A percentile compares a stretch with the other conserved stretches of the same genome.
These are phyloP conservation scores for Rana temporaria DNA, from an alignment of 2,113 vertebrate species.

Conservation along the genomic window DNA sequence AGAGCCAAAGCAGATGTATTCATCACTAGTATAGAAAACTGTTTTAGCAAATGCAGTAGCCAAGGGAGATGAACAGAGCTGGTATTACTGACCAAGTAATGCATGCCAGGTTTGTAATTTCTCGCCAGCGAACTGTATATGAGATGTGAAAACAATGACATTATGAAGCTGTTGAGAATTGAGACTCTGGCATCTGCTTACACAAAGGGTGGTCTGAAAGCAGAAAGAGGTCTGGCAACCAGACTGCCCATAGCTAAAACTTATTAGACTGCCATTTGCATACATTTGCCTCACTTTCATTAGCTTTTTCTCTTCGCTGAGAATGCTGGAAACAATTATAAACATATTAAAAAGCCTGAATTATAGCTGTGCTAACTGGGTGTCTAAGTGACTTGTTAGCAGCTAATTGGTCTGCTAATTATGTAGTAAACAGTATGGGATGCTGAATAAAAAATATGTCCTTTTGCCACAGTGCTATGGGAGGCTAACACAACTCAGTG, in stretches of 20 bases:
- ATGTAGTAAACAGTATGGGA: conserved; percentile 50
- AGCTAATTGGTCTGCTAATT: conserved; percentile 53
- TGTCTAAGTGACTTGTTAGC: conserved; percentile 58
- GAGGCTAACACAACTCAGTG: conserved; percentile 5
- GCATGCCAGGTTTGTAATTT: conserved; percentile 49
- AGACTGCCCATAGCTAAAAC: conserved; percentile 57
- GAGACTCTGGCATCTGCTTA: conserved; percentile 53
- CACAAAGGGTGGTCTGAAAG: conserved; percentile 56
- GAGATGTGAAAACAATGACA: conserved; percentile 53
- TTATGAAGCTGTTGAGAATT: conserved; percentile 56
- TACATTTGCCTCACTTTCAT: conserved; percentile 51
- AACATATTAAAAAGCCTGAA: conserved; percentile 56
- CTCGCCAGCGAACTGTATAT: conserved; percentile 50
- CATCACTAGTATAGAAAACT: conserved; percentile 10
- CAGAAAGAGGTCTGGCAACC: conserved; percentile 41
- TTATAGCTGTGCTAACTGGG: conserved; percentile 56
- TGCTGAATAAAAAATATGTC: conserved; percentile 16
- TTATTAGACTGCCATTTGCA: conserved; percentile 55
- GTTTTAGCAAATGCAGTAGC: conserved; percentile 23
- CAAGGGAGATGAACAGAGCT: conserved; percentile 43
- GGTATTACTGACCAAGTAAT: conserved; percentile 50
- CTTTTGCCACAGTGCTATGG: conserved; percentile 31
- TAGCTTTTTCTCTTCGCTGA: conserved; percentile 27
- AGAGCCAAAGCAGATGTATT: conserved; percentile 24
- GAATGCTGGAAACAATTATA: conserved; percentile 56